Evolutionary conservation across 1,140 invertebrate genomes (phyloP), one percentile per base, ranked within the genome.

Genomic region (Sycophila sp.): DNA sequence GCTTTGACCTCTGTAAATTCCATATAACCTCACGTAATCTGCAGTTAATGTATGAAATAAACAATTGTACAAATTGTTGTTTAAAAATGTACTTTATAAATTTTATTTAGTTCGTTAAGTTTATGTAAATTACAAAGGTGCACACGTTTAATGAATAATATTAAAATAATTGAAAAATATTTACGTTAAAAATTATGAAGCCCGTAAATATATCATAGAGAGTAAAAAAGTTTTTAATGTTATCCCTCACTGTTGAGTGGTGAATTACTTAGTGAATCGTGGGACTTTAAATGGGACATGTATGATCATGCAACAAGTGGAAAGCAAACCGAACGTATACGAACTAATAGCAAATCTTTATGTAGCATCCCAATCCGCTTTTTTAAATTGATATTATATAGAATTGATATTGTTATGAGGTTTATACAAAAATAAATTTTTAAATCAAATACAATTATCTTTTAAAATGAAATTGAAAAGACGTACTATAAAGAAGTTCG

Each of bases 301-400:
- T 22, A 6, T 8, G 28, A 42, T 66, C 36, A 56, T 13, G 64
- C 64, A 55, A 66, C 64, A 66, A 66, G 64, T 66, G 62, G 47
- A 64, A 38, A 34, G 22, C 7, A 64, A 53, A 49, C 28, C 8
- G 7, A 2, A 15, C 10, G 8, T 6, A 36, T 32, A n/a, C 2
- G 3, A 2, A 7, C 22, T 53, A 24, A 38, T 38, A 36, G 32
- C 26, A 28, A 53, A 64, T n/a, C n/a, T n/a, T n/a, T n/a, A n/a
- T n/a, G n/a, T n/a, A n/a, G n/a, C n/a, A n/a, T n/a, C n/a, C n/a
- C n/a, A n/a, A n/a, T n/a, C n/a, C n/a, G n/a, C n/a, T n/a, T n/a
- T n/a, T n/a, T n/a, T n/a, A n/a, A n/a, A n/a, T n/a, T n/a, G n/a
- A n/a, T n/a, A n/a, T n/a, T n/a, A n/a, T n/a, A n/a, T n/a, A n/a